Percentiles rank a stretch among this genome's conserved stretches.
Evolutionary conservation across 2,113 vertebrate genomes (phyloP).

Genomic region (Esox niger): DNA sequence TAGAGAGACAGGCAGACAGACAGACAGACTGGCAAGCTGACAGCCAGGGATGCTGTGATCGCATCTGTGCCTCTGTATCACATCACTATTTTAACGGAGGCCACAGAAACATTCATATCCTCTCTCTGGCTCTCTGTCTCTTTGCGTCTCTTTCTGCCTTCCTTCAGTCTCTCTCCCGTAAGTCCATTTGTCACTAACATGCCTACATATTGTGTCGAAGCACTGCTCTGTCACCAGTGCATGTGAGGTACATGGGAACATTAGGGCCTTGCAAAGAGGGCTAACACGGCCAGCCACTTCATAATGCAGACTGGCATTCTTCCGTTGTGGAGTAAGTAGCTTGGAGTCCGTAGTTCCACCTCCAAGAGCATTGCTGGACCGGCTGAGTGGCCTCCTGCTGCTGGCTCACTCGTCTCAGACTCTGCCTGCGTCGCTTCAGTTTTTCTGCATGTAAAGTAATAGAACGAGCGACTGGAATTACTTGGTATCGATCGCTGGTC

Average conservation of each 20-base stretch:
- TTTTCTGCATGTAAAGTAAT: constrained; percentile 31
- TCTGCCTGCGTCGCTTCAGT: neutral
- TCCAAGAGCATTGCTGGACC: constrained; percentile 19
- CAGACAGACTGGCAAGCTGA: constrained; percentile 28
- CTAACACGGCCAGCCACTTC: neutral
- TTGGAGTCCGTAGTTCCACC: neutral
- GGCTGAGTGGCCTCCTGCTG: constrained; percentile 1
- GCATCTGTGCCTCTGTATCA: constrained; percentile 65
- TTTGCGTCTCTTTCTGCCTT: neutral
- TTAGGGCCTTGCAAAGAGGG: neutral
- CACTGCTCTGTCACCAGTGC: constrained; percentile 24
- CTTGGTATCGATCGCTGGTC: constrained; percentile 60
- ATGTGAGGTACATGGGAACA: constrained; percentile 4
- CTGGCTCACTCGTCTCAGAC: constrained; percentile 17
- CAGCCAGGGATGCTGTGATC: constrained; percentile 37
- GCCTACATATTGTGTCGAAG: constrained; percentile 27
- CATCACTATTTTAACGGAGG: constrained; percentile 39
- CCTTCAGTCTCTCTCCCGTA: constrained; percentile 9
- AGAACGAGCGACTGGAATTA: constrained; percentile 41
- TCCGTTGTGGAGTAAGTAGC: neutral
- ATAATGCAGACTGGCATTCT: neutral
- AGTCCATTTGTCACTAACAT: constrained; percentile 11
- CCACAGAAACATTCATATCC: constrained; percentile 4
- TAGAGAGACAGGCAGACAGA: constrained; percentile 25
- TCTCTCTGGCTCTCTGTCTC: neutral